Evolutionary conservation across 2,888 invertebrate species (phyloP), one percentile per base, ranked within the genome.

Genomic region (Neria commutata): DNA sequence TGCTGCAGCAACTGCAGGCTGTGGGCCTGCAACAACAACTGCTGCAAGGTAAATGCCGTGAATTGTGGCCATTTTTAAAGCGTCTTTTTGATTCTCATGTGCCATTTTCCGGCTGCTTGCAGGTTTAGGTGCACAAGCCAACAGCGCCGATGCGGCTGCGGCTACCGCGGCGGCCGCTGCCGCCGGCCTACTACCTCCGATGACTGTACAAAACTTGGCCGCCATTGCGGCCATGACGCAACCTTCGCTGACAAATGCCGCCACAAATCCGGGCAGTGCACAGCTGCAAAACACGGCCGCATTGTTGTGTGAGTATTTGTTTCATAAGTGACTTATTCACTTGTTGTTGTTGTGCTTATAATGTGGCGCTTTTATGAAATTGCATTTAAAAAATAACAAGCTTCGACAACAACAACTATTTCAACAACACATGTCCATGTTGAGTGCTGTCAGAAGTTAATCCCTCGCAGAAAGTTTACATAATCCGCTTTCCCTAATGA

Each of bases 171-270:
- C 81, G 24, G 81, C 80, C 19, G 79, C 79, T 48, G 80, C 81
- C 53, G 75, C 85, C 56, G 84, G 84, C 59, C 76, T 86, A 55
- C 76, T 91, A 77, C 89, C 89, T 67, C 93, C 93, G 33, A 91
- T 95, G 83, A 91, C 91, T 72, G 90, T 95, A 84, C 95, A 95
- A 86, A 95, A 95, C 83, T 84, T 95, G 77, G 94, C 95, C 67
- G 94, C 95, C 52, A 84, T 95, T 68, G 94, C 94, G 56, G 81
- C 83, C 77, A 81, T 85, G 79, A 74, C 80, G 67, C 85, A 80
- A 80, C 84, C 67, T 70, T 84, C 60, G 83, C 86, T 70, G 70
- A 71, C 78, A 56, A 77, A 76, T 62, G 73, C 77, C 49, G 74
- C 79, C 67, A 67, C 73, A 56, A 79, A 79, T 60, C 78, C 79